Conservation (phyloP, 2,113 vertebrate species). For the Pao palembangensis region DNA sequence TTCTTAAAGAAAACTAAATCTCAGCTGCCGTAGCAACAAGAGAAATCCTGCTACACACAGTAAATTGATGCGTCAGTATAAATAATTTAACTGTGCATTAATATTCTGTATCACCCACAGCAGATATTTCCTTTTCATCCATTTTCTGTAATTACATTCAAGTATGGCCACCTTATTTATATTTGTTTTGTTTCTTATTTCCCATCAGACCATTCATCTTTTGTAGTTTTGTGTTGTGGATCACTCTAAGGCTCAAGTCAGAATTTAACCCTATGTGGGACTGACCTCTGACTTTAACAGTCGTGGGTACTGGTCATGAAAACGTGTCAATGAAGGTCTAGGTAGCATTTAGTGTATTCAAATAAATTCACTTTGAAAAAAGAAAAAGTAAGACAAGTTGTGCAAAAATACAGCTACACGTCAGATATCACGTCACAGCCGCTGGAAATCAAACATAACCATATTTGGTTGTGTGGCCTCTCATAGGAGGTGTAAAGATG, state of each 20-base stretch:
- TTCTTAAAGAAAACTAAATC: conserved; percentile 7
- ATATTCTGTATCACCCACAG: not conserved
- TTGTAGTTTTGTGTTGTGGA: too few relatives aligned
- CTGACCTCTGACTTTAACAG: conserved; percentile 6
- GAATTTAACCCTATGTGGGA: not conserved
- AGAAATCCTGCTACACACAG: not conserved
- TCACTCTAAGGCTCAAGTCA: too few relatives aligned
- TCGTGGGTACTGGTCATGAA: not conserved
- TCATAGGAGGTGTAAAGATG: not conserved
- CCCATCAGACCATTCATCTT: too few relatives aligned
- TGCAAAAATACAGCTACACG: not conserved
- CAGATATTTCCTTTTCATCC: too few relatives aligned
- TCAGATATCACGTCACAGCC: not conserved
- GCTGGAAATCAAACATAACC: not conserved
- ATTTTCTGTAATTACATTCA: too few relatives aligned
- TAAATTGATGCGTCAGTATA: not conserved
- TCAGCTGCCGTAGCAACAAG: not conserved
- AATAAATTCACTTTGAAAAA: not conserved
- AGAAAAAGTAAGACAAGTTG: too few relatives aligned
- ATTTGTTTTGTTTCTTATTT: too few relatives aligned
- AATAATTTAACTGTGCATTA: not conserved
- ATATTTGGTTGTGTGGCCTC: not conserved
- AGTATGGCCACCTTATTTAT: too few relatives aligned
- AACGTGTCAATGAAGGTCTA: not conserved
- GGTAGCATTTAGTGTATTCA: not conserved